Base-by-base conservation (phyloP, 2,113 vertebrate genomes). In the Phalacrocorax aristotelis region DNA sequence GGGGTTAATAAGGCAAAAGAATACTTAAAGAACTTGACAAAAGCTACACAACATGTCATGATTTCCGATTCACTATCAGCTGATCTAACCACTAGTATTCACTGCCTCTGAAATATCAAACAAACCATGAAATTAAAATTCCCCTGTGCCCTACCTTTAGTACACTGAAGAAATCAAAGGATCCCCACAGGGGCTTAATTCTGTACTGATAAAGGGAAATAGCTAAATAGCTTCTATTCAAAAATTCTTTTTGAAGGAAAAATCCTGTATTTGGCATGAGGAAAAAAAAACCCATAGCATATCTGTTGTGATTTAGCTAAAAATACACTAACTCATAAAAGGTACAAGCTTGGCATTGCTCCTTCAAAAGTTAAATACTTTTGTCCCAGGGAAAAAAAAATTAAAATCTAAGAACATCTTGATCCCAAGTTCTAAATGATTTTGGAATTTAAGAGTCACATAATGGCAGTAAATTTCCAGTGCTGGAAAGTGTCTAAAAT, bases 41-140 rank as follows among this genome's bases (percentile, higher is more conserved):
- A 91, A 80, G 30, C 79, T 62, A 15, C 36, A 57, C n/a, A 68
- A 38, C 4, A 6, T 21, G 12, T 57, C 1, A 1, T 61, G 76
- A 44, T 64, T 64, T 64, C 70, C 85, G 46, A 85, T 79, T 74
- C 52, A 5, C 60, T 79, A 52, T 52, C 89, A 65, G 61, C 61
- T 91, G 32, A 89, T 93, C 81, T 89, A 81, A 84, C 51, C 51
- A 36, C 32, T 72, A 25, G 1, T 15, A 48, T 75, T 92, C 83
- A 68, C 32, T 84, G 54, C 64, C n/a, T 94, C 83, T 75, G 22
- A 91, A 95, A 87, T 51, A 87, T 44, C 46, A 95, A 90, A 88
- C 54, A 95, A 94, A 51, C 55, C 61, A 91, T 52, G 23, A 94
- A 91, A 96, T 91, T 91, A 84, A 91, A 96, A 96, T 70, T 68